These are phyloP conservation scores for Apocheima hispidaria DNA, from an alignment of 2,888 invertebrate species.

Conservation along the genomic window DNA sequence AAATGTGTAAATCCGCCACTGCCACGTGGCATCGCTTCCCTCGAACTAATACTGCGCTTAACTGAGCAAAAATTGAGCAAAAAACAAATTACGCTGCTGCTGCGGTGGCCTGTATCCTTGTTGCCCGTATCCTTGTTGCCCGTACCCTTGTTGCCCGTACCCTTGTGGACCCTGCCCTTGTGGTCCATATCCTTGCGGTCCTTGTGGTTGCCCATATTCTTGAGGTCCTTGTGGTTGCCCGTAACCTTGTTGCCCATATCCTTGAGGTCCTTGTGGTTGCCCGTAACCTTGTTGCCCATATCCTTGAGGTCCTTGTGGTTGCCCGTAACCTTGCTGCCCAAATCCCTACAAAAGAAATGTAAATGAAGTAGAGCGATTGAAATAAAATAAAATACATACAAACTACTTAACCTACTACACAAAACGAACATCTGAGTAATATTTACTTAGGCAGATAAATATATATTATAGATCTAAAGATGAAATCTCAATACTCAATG, in stretches of 20 bases:
- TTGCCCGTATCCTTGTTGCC: constrained; percentile 25
- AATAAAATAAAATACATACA: too few species aligned
- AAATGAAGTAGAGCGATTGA: too few species aligned
- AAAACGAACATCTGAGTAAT: too few species aligned
- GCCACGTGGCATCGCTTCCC: too few species aligned
- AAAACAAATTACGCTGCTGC: constrained; percentile 19
- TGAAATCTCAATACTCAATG: too few species aligned
- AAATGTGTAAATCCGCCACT: too few species aligned
- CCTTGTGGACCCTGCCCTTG: not conserved
- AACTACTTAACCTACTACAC: too few species aligned
- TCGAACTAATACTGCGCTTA: too few species aligned
- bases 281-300: not conserved
- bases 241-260: not conserved
- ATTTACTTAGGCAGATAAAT: too few species aligned
- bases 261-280: not conserved
- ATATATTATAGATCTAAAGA: too few species aligned
- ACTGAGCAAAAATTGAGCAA: not conserved
- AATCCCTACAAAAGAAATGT: too few species aligned
- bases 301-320: not conserved
- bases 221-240: not conserved
- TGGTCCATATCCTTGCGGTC: not conserved
- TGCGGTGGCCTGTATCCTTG: constrained; percentile 23
- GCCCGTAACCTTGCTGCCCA: not conserved
- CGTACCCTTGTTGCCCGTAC: constrained; percentile 3
- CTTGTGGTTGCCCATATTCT: not conserved